Conservation (phyloP, 2,113 vertebrate genomes). For the Gavialis gangeticus region DNA sequence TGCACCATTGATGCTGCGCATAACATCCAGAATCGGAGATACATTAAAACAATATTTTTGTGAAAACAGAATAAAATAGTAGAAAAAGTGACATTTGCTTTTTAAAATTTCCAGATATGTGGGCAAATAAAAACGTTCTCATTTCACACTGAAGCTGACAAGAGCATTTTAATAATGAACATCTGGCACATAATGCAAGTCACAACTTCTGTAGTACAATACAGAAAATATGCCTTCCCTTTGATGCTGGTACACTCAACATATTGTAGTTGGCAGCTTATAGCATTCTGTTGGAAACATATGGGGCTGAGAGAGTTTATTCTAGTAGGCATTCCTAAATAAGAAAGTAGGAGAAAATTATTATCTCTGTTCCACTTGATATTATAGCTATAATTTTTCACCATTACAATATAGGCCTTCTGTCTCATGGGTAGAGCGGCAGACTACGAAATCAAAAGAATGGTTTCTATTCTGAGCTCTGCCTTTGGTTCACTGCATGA, state of each 20-base stretch:
- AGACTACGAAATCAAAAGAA: background rate
- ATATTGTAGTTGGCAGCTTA: background rate
- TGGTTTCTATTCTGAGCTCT: background rate
- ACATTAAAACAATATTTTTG: background rate
- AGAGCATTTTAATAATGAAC: background rate
- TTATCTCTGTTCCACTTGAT: background rate
- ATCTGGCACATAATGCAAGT: background rate
- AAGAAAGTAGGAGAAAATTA: background rate
- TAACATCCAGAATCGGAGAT: background rate
- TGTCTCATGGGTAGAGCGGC: background rate
- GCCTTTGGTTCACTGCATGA: background rate
- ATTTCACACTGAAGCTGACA: background rate
- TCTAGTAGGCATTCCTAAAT: background rate
- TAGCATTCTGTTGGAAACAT: background rate
- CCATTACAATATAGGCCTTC: background rate
- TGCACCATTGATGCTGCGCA: background rate
- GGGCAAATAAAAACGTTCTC: background rate
- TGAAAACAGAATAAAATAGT: background rate
- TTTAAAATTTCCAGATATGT: background rate
- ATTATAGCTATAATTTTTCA: background rate
- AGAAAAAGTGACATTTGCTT: background rate
- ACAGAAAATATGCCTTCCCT: background rate
- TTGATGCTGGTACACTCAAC: background rate
- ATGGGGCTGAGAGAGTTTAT: background rate
- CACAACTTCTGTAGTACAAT: background rate